Conservation (phyloP, 2,797 vertebrate species). For the Gallinago solitaria region DNA sequence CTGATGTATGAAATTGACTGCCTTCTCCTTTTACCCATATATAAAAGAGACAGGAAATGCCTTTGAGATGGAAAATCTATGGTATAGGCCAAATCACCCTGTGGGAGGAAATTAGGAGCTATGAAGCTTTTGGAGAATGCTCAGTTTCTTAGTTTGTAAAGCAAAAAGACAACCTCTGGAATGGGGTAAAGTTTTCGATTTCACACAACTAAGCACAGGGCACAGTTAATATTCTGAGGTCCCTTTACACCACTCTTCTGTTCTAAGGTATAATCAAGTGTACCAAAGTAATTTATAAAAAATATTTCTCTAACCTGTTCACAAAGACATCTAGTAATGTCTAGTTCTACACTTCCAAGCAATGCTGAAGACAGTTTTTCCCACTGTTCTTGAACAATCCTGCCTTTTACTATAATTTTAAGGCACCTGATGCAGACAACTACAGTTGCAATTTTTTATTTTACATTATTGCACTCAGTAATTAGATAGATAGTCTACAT, state of each 20-base stretch:
- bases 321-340: background rate
- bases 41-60: background rate
- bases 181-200: background rate
- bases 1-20: background rate
- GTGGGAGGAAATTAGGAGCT: background rate
- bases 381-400: background rate
- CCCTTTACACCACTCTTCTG: background rate
- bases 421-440: background rate
- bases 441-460: background rate
- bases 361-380: background rate
- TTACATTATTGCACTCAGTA: background rate
- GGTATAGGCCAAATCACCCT: background rate
- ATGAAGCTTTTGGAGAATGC: background rate
- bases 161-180: background rate
- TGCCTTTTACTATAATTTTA: background rate
- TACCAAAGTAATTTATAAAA: background rate
- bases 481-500: background rate
- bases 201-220: background rate
- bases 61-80: background rate
- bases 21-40: background rate
- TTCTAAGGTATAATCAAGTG: background rate
- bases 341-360: background rate
- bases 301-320: background rate
- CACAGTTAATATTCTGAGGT: background rate
- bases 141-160: background rate